Evolutionary conservation across 2,113 vertebrate species (phyloP).

Genomic region (Oenanthe melanoleuca): DNA sequence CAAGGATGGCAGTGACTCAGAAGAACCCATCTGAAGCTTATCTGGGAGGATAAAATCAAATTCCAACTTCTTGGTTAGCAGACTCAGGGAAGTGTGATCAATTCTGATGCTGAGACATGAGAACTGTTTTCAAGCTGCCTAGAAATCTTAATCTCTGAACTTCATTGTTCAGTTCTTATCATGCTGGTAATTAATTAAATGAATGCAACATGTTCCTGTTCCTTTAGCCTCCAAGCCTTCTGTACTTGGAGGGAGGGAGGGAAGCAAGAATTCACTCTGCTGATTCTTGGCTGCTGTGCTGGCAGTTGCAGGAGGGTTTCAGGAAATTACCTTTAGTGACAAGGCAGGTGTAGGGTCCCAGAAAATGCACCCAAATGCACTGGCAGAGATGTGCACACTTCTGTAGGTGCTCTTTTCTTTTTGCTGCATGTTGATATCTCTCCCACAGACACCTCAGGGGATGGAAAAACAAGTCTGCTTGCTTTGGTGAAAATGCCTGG

Average conservation of each 20-base stretch:
- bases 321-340: background rate
- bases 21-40: background rate
- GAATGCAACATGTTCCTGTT: background rate
- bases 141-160: background rate
- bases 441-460: background rate
- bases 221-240: background rate
- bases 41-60: background rate
- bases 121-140: background rate
- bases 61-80: background rate
- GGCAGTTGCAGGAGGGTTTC: background rate
- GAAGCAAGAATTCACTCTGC: background rate
- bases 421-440: background rate
- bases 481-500: background rate
- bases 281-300: background rate
- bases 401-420: background rate
- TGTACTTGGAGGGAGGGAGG: background rate
- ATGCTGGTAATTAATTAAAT: background rate
- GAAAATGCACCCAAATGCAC: background rate
- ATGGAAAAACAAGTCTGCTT: conserved; percentile 26
- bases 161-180: background rate
- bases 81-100: background rate
- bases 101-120: background rate
- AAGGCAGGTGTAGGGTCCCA: background rate
- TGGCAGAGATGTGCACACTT: background rate
- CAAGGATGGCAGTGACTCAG: background rate